Base-by-base conservation (phyloP, 64 coral and sea anemone genomes). In the Montipora foliosa region DNA sequence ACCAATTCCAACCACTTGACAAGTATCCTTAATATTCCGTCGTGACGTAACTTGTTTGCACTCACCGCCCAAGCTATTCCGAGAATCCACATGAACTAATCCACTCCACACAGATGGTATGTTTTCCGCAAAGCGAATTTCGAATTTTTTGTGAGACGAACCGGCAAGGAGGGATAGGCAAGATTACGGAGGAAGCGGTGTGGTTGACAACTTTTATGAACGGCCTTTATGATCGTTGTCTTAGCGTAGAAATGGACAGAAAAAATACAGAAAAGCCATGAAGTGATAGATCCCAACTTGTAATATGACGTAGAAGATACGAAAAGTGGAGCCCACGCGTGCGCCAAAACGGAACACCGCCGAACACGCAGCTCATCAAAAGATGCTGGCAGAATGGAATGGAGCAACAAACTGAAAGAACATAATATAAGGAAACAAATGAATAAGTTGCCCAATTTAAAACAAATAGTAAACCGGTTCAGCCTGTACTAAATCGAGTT, bases 181-280 rank as follows among this genome's bases (percentile, higher is more conserved):
- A 99, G 2, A 79, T 74, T 7, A 99, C 85, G 79, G 96, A 99
- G 3, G 98, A 96, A 1, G 84, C 67, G 8, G 98, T 99, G 55
- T 99, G 98, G 53, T 99, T 99, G 53, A 99, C 92, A 73, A 99
- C 96, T 82, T 99, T 99, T 74, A 99, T 80, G 21, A 99, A 96
- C 3, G 98, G 98, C 77, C 85, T 83, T 76, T 92, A n/a, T 99
- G 15, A 99, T 96, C 45, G 96, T 25, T 95, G 85, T 50, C 87
- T 88, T 48, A 96, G 46, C 25, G 37, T 44, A 96, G 81, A 49
- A 95, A 99, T 0, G 98, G 98, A 19, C 90, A 94, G 61, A 99
- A 76, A 64, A 99, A 94, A 67, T 99, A 99, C 49, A 96, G 49
- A 47, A 89, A 24, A 10, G 93, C 94, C 95, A 99, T 94, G 14